A percentile compares a stretch with the other conserved stretches of the same genome.
These are phyloP conservation scores for Hormaphis cornu DNA, from an alignment of 1,140 invertebrate genomes.

Conservation along the genomic window DNA sequence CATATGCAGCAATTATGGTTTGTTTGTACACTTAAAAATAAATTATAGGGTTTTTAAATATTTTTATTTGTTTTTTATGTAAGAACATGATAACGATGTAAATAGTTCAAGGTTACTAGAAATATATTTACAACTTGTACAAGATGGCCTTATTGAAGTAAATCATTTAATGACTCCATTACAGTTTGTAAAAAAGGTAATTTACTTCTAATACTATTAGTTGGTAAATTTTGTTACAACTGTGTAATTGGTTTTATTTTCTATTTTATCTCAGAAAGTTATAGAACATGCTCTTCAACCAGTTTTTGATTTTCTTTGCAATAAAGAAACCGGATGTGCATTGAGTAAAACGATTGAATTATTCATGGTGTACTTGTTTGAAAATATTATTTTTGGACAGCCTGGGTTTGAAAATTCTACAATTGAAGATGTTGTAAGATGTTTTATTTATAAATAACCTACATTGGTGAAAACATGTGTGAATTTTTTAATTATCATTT, in stretches of 20 bases:
- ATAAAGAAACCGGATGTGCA: not conserved
- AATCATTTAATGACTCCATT: conserved; percentile 7
- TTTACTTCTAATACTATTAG: not conserved
- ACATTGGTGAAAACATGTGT: not conserved
- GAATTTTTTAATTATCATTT: not conserved
- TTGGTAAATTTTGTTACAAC: not conserved
- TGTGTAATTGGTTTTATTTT: not conserved
- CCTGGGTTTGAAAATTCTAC: not conserved
- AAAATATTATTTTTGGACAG: conserved; percentile 6
- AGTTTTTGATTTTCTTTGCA: conserved; percentile 9
- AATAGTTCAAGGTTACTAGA: conserved; percentile 3
- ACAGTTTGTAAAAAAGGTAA: conserved; percentile 13
- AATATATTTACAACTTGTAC: conserved; percentile 7
- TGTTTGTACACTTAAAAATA: not conserved
- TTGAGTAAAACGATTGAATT: not conserved
- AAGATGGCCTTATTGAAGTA: not conserved
- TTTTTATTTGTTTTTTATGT: not conserved
- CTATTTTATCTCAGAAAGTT: not conserved
- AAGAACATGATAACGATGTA: not conserved
- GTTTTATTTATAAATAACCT: not conserved
- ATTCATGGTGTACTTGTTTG: conserved; percentile 14
- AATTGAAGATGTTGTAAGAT: conserved; percentile 17
- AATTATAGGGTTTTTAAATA: not conserved
- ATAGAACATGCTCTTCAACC: not conserved
- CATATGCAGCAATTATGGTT: conserved; percentile 5